phyloP scores from a whole-genome alignment of 1,140 invertebrate genomes.

The Drosophila bipectinata region DNA sequence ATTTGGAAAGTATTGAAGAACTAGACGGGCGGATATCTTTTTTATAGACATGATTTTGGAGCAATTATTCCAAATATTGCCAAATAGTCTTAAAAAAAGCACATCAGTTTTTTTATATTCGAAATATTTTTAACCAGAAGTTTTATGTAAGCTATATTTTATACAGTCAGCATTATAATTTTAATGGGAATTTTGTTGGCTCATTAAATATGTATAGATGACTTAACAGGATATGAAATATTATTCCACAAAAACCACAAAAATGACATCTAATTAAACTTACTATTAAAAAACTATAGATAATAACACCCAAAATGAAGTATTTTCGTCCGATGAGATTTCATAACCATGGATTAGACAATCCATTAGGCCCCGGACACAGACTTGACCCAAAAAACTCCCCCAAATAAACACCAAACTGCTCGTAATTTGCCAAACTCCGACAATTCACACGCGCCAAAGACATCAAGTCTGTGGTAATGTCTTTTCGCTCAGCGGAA shows the following conservation, averaged over 20 bases:
- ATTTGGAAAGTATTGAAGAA: neutral
- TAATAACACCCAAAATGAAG: neutral
- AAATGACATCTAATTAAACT: too few relatives aligned
- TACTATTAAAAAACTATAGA: neutral
- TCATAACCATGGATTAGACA: constrained; percentile 8
- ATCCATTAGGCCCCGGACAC: constrained; percentile 4
- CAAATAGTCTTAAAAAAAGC: too few relatives aligned
- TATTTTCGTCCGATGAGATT: neutral
- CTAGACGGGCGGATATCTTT: neutral
- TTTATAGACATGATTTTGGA: neutral
- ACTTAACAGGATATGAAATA: constrained; percentile 1
- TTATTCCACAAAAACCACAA: too few relatives aligned
- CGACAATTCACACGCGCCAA: constrained; percentile 61
- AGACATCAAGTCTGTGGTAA: constrained; percentile 33
- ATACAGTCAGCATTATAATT: neutral
- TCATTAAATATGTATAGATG: neutral
- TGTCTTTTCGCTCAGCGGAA: constrained; percentile 59
- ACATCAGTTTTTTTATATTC: too few relatives aligned
- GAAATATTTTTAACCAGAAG: neutral
- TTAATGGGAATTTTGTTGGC: neutral
- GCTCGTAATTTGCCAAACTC: constrained; percentile 9
- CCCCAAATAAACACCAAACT: constrained; percentile 16
- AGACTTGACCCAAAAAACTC: constrained; percentile 51
- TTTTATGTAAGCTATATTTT: neutral
- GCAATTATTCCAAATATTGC: neutral